Percentiles rank a stretch among this genome's conserved stretches.
These are phyloP conservation scores for Pachyramphus minor DNA, from an alignment of 2,113 vertebrate genomes.

Conservation along the genomic window DNA sequence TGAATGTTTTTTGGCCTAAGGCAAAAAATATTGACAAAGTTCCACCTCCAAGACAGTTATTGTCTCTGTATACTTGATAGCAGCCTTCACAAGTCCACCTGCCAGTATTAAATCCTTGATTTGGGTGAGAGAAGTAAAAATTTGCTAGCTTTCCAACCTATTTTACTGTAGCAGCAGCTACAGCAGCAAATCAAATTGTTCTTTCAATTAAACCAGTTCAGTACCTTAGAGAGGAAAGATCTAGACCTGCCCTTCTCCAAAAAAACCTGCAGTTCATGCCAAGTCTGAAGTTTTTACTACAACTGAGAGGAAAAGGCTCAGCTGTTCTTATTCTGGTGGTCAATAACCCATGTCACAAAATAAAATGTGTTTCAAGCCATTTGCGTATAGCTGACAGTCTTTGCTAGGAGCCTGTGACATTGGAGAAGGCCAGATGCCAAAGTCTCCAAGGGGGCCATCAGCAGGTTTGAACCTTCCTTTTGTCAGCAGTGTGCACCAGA, in stretches of 20 bases:
- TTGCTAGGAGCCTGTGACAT: background rate
- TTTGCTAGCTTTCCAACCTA: slow-evolving; percentile 67
- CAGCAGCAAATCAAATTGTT: slow-evolving; percentile 75
- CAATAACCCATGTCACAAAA: slow-evolving; percentile 25
- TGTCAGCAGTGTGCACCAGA: background rate
- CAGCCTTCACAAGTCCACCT: slow-evolving; percentile 76
- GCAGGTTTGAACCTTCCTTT: background rate
- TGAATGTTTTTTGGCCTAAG: slow-evolving; percentile 72
- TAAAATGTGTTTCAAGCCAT: slow-evolving; percentile 11
- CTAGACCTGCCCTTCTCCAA: background rate
- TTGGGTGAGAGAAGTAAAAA: slow-evolving; percentile 69
- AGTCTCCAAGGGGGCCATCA: background rate
- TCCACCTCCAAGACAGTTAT: slow-evolving; percentile 74
- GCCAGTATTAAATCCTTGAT: slow-evolving; percentile 74
- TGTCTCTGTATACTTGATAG: slow-evolving; percentile 77
- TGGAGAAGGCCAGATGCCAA: background rate
- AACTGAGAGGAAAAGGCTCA: slow-evolving; percentile 30
- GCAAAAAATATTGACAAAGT: slow-evolving; percentile 80
- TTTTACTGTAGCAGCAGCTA: slow-evolving; percentile 60
- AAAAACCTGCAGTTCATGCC: slow-evolving; percentile 30
- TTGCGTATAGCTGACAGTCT: background rate
- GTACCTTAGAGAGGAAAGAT: slow-evolving; percentile 58
- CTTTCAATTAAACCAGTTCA: slow-evolving; percentile 75
- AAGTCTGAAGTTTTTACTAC: slow-evolving; percentile 53
- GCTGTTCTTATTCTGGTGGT: background rate